A percentile compares a stretch with the other conserved stretches of the same genome.
Evolutionary conservation across 2,797 vertebrate species (phyloP).

Genomic region (Lagorchestes hirsutus): DNA sequence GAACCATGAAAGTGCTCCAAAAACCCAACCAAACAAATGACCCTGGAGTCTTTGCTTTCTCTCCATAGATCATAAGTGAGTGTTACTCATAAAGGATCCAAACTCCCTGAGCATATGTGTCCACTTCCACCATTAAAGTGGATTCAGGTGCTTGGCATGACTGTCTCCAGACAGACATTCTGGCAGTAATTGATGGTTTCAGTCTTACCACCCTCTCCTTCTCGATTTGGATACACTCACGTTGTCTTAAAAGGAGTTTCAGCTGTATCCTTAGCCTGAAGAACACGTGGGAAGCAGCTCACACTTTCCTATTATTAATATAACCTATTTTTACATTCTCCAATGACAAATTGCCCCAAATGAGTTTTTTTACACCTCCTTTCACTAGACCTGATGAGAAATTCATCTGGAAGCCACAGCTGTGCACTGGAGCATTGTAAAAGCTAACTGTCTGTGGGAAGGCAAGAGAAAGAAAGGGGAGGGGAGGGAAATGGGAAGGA

Average conservation of each 20-base stretch:
- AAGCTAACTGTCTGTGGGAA: constrained; percentile 43
- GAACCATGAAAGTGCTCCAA: constrained; percentile 52
- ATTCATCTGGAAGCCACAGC: constrained; percentile 66
- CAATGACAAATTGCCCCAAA: constrained; percentile 79
- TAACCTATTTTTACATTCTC: constrained; percentile 82
- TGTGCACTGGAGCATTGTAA: constrained; percentile 65
- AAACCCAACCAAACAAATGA: background rate
- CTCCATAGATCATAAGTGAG: constrained; percentile 87
- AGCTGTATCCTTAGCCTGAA: constrained; percentile 54
- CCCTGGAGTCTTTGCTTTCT: constrained; percentile 83
- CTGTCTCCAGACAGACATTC: constrained; percentile 84
- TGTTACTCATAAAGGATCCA: constrained; percentile 86
- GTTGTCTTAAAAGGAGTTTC: constrained; percentile 74
- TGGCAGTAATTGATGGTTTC: constrained; percentile 86
- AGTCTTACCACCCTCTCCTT: constrained; percentile 79
- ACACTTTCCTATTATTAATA: constrained; percentile 74
- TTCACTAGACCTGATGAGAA: constrained; percentile 70
- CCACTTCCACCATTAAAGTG: constrained; percentile 88
- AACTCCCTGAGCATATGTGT: constrained; percentile 85
- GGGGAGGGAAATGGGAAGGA: background rate
- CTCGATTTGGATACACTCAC: constrained; percentile 80
- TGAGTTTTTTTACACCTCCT: constrained; percentile 79
- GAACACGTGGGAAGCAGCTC: constrained; percentile 64
- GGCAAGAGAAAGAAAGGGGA: background rate
- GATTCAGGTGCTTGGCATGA: constrained; percentile 90